phyloP scores from a whole-genome alignment of 1,140 invertebrate genomes.

The Brachionus manjavacas region DNA sequence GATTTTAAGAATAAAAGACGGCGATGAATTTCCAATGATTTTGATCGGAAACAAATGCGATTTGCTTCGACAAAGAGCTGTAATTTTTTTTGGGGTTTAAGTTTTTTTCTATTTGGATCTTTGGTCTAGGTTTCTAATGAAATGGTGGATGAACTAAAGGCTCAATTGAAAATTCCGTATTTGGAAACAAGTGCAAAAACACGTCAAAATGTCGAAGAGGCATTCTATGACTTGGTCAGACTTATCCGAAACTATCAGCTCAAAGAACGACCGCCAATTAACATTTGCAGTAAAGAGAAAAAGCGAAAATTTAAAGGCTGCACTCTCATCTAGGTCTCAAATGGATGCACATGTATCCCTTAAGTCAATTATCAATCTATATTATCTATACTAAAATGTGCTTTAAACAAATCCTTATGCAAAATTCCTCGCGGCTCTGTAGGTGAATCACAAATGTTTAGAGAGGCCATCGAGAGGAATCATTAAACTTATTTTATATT shows the following conservation, averaged over 20 bases:
- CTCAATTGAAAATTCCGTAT: slow-evolving; percentile 59
- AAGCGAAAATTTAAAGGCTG: neutral
- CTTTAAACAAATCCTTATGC: no score
- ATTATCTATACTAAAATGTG: no score
- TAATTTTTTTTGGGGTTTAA: slow-evolving; percentile 55
- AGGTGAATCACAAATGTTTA: neutral
- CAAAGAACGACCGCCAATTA: slow-evolving; percentile 21
- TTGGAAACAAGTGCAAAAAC: slow-evolving; percentile 92
- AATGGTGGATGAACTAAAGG: slow-evolving; percentile 21
- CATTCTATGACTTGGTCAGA: slow-evolving; percentile 78
- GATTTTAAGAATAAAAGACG: slow-evolving; percentile 80
- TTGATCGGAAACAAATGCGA: slow-evolving; percentile 85
- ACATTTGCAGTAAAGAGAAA: slow-evolving; percentile 3
- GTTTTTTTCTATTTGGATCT: neutral
- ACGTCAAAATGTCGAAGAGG: slow-evolving; percentile 81
- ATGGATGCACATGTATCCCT: no score
- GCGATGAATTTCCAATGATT: slow-evolving; percentile 82
- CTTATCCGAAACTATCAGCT: slow-evolving; percentile 15
- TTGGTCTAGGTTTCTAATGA: slow-evolving; percentile 32
- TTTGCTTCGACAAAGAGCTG: slow-evolving; percentile 74
- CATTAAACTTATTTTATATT: neutral
- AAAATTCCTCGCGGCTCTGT: neutral
- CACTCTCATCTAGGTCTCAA: neutral
- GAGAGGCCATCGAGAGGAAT: neutral
- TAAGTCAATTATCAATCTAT: no score